Percentiles rank a stretch among this genome's conserved stretches.
phyloP scores from a whole-genome alignment of 1,140 invertebrate genomes.

The Aphelenchoides fujianensis region DNA sequence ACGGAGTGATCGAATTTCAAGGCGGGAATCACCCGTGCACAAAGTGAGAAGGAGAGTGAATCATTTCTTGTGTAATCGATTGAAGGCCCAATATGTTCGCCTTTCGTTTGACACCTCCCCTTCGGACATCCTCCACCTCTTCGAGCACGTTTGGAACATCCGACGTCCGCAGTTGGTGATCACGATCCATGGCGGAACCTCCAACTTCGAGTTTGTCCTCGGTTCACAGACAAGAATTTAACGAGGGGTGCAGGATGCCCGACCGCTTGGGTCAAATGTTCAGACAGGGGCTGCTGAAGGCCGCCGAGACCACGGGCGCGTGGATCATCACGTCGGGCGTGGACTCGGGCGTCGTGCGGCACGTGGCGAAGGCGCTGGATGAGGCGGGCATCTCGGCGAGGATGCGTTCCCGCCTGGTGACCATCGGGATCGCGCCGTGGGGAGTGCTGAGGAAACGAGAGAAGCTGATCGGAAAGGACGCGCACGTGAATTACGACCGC shows the following conservation, averaged over 20 bases:
- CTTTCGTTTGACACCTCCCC: slow-evolving; percentile 87
- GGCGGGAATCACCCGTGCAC: neutral
- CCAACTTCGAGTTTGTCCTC: slow-evolving; percentile 76
- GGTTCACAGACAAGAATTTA: neutral
- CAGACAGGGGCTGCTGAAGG: slow-evolving; percentile 87
- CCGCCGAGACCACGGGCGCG: slow-evolving; percentile 91
- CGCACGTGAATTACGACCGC: slow-evolving; percentile 51
- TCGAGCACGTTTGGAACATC: slow-evolving; percentile 88
- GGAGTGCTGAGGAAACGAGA: slow-evolving; percentile 90
- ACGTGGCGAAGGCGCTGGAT: slow-evolving; percentile 59
- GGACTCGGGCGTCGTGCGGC: slow-evolving; percentile 54
- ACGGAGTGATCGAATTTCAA: slow-evolving; percentile 94
- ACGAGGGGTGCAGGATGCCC: slow-evolving; percentile 70
- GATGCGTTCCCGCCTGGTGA: slow-evolving; percentile 51
- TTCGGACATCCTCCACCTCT: slow-evolving; percentile 83
- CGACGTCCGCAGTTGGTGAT: slow-evolving; percentile 93
- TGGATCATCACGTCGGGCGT: slow-evolving; percentile 82
- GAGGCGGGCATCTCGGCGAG: slow-evolving; percentile 57
- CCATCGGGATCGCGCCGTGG: slow-evolving; percentile 93
- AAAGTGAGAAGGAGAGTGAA: no score
- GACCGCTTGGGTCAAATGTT: slow-evolving; percentile 88
- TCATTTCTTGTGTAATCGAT: slow-evolving; percentile 61
- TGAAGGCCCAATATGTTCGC: slow-evolving; percentile 89
- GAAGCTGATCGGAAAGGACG: slow-evolving; percentile 69
- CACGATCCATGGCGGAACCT: slow-evolving; percentile 91